Evolutionary conservation across 2,888 invertebrate species (phyloP), one percentile per base, ranked within the genome.

Genomic region (Rhagonycha fulva): DNA sequence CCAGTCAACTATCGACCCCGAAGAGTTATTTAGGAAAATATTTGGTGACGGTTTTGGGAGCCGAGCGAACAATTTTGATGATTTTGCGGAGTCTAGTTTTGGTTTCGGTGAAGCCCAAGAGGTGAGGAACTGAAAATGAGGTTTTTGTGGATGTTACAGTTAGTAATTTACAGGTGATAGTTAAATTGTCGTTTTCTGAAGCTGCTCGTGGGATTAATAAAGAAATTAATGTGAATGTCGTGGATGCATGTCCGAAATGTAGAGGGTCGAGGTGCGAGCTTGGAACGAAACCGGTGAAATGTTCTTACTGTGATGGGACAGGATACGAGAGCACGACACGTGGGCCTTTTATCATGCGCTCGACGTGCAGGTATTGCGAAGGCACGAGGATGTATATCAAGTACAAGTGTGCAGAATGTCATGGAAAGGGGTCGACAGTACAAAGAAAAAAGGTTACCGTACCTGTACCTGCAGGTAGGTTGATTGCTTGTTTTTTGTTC

Each of bases 131-230:
- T 66, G 12, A 14, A 69, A 26, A 24, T n/a, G 4, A 5, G 9
- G 5, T 24, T 72, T 14, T n/a, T 61, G 28, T 63, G 10, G 14
- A 19, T 71, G 14, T 67, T 70, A 9, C 14, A 68, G 72, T 62
- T 63, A 14, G 61, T 75, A 68, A 60, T 73, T 84, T 87, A 9
- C 84, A 96, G 96, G 90, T 96, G 14, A 91, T 95, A 67, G 93
- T 99, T 90, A 95, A 96, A 84, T 89, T 99, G 80, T 93, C 94
- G 1, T 99, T 99, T 87, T 91, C 94, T 0, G 96, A 98, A 91
- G 98, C 99, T 7, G 98, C 98, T 0, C 91, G 98, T 4, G 99
- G 99, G 47, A 93, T 96, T 0, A 98, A 97, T 87, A 99, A 99
- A 88, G 97, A 98, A 69, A 91, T 99, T 0, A 92, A 92, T 79